A percentile compares a stretch with the other conserved stretches of the same genome.
These are phyloP conservation scores for Chelonoidis abingdonii DNA, from an alignment of 2,113 vertebrate genomes.

Conservation along the genomic window DNA sequence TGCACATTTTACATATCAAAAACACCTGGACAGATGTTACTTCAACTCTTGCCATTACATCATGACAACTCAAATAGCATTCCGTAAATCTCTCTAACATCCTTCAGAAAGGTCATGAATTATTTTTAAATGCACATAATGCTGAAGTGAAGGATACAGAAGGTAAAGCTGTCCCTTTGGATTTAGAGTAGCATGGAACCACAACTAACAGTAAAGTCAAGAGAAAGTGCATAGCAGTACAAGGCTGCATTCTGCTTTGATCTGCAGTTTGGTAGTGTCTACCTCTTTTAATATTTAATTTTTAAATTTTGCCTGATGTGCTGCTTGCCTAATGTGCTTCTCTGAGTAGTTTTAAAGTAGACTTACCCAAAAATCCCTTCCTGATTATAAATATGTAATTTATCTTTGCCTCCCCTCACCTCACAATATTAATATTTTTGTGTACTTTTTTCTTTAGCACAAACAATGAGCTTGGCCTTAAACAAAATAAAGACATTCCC, in stretches of 20 bases:
- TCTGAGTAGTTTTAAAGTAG: background rate
- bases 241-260: background rate
- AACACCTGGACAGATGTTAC: constrained; percentile 59
- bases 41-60: constrained; percentile 50
- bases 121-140: constrained; percentile 10
- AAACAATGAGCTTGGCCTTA: background rate
- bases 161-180: background rate
- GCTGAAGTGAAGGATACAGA: background rate
- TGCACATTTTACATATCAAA: constrained; percentile 64
- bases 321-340: background rate
- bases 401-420: background rate
- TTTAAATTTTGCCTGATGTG: background rate
- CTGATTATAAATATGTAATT: background rate
- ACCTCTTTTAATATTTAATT: background rate
- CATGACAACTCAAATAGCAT: constrained; percentile 51
- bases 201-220: constrained; percentile 13
- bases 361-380: background rate
- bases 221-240: background rate
- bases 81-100: constrained; percentile 64
- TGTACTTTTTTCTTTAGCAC: background rate
- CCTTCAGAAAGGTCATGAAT: constrained; percentile 33
- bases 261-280: background rate
- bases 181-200: background rate
- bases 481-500: background rate
- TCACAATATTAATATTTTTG: background rate